Percentiles rank a stretch among this genome's conserved stretches.
phyloP scores from a whole-genome alignment of 2,797 vertebrate species.

The Eleutherodactylus coqui region DNA sequence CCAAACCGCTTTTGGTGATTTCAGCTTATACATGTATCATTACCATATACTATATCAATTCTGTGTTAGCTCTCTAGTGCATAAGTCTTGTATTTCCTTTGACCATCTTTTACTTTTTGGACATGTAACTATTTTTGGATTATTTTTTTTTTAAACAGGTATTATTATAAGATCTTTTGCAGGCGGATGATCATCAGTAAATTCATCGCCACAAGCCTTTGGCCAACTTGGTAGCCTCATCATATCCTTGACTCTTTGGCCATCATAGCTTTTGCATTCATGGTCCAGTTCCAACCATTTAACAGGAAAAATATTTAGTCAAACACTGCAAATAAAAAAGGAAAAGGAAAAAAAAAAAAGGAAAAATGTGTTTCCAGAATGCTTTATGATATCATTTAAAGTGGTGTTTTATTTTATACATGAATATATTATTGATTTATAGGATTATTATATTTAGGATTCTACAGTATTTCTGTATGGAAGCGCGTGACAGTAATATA shows the following conservation, averaged over 20 bases:
- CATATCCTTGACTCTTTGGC: neutral
- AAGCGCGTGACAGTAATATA: slow-evolving; percentile 15
- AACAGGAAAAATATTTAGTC: slow-evolving; percentile 42
- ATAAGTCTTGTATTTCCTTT: slow-evolving; percentile 19
- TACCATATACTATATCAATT: neutral
- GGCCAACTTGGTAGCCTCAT: neutral
- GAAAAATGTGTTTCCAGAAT: slow-evolving; percentile 39
- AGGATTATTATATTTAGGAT: slow-evolving; percentile 66
- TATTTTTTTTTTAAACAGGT: slow-evolving; percentile 60
- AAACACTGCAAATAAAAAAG: slow-evolving; percentile 51
- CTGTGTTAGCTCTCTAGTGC: neutral
- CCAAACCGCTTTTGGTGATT: neutral
- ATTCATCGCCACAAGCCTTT: neutral
- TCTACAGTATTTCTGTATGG: slow-evolving; percentile 55
- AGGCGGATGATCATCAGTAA: neutral
- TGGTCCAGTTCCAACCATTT: neutral
- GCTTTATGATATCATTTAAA: slow-evolving; percentile 52
- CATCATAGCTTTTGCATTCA: neutral
- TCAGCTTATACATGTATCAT: neutral
- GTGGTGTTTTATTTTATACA: slow-evolving; percentile 56
- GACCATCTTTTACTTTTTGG: slow-evolving; percentile 66
- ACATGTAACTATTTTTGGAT: slow-evolving; percentile 75
- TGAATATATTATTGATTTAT: slow-evolving; percentile 56
- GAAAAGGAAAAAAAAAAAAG: neutral
- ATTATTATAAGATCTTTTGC: slow-evolving; percentile 55